Evolutionary conservation across 2,797 vertebrate species (phyloP).

Genomic region (Alectoris magna): DNA sequence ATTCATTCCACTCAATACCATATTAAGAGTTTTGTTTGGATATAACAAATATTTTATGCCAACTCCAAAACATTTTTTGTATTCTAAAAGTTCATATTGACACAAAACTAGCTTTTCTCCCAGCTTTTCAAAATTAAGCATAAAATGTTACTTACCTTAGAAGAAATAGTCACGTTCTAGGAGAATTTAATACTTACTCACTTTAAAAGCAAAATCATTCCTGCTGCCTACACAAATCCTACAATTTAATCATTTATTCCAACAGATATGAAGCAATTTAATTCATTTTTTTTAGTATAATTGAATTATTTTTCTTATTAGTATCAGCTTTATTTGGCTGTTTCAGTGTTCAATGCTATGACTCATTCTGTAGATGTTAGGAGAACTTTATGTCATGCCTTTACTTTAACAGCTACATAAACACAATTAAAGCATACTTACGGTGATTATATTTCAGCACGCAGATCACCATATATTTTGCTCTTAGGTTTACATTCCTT

Average conservation of each 20-base stretch:
- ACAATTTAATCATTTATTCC: constrained; percentile 38
- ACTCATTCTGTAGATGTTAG: constrained; percentile 40
- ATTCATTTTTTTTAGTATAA: constrained; percentile 54
- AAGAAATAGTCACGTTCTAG: background rate
- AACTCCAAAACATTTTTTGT: background rate
- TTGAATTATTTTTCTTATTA: constrained; percentile 61
- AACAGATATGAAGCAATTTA: constrained; percentile 38
- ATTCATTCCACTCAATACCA: background rate
- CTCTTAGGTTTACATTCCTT: constrained; percentile 44
- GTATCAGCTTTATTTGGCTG: constrained; percentile 43
- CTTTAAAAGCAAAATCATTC: constrained; percentile 37
- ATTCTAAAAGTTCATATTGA: background rate
- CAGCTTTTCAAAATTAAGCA: background rate
- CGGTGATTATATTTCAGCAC: constrained; percentile 51
- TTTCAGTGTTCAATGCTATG: background rate
- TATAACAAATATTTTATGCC: background rate
- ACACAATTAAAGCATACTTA: constrained; percentile 44
- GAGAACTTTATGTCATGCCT: background rate
- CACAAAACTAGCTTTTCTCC: background rate
- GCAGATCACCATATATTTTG: constrained; percentile 52
- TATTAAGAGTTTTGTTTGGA: background rate
- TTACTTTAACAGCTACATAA: constrained; percentile 14
- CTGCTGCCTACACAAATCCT: constrained; percentile 37
- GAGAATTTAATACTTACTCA: constrained; percentile 12
- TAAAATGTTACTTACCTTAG: background rate